Base-by-base conservation (phyloP, 2,888 invertebrate genomes). In the Pocota personata region DNA sequence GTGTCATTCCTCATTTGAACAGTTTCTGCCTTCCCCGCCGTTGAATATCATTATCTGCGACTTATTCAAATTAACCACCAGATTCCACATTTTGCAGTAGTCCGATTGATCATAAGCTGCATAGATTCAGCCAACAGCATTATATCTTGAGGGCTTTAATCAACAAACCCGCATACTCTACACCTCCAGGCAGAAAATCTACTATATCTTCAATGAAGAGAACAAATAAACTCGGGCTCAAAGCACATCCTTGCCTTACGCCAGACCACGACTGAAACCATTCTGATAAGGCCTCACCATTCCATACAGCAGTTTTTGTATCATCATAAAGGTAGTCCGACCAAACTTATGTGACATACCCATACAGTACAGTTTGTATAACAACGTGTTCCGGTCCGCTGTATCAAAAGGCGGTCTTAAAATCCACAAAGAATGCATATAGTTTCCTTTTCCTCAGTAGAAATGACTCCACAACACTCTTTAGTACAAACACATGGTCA, bases 261-360 rank as follows among this genome's bases (percentile, higher is more conserved):
- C 64, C 64, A 24, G 24, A 24, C 24, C 24, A 24, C 24, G 24
- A 24, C 48, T 16, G 43, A 30, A 69, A 55, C 16, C 27, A 46
- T 35, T 32, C 24, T 10, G 52, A 73, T 2, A 30, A 21, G 1
- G 7, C 52, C 21, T 40, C 40, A 3, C 40, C 62, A 50, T 40
- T 40, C 73, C 60, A 73, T 8, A 50, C 52, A 7, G 30, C 40
- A 8, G 46, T 19, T 35, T 3, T 52, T 0, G 62, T 52, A 16
- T 19, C 37, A 8, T 6, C 4, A 14, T 37, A 60, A 1, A 62
- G n/a, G 16, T 50, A 8, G 12, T 24, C n/a, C 6, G 16, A 21
- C 58, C 35, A 69, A 27, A 55, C 8, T 46, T 71, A 3, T 0
- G n/a, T 4, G 67, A 69, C 37, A 37, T 40, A 5, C 69, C 32